Evolutionary conservation across 1,140 invertebrate species (phyloP), one percentile per base, ranked within the genome.

Genomic region (Caenorhabditis inopinata): DNA sequence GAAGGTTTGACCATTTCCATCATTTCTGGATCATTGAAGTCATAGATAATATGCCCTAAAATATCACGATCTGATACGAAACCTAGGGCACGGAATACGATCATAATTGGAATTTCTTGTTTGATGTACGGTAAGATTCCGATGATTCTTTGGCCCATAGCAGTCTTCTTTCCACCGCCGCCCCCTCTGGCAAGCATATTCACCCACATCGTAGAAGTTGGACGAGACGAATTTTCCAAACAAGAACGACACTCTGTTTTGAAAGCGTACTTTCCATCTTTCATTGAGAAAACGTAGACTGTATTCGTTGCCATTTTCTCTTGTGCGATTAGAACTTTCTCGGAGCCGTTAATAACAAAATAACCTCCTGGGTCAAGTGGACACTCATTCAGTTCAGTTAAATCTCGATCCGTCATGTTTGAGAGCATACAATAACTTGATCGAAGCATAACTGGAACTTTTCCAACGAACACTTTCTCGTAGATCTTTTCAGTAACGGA

Each of bases 1-100:
- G 96, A 98, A 4, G 97, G 97, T 90, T 99, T 99, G 0, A 92
- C 96, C 96, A 99, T 98, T 92, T 99, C 97, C 96, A 98, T 98
- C 96, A 99, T 98, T 91, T 99, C 96, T 27, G 95, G 96, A 90
- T 99, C 96, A 89, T 81, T 94, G 91, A 98, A 98, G 86, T 98
- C 96, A 89, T 98, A 98, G 85, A 98, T 98, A 76, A 98, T 98
- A 87, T 98, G 96, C 88, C 98, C 97, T 7, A 99, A 90, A 86
- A 99, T 99, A 90, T 99, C 97, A 86, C 97, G 91, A 90, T 99
- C 97, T 25, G 96, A 96, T 45, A 99, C 97, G 91, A 99, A 99
- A 21, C 97, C 97, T 23, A 98, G 90, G 27, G 96, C 96, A 82
- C 92, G 85, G 88, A 99, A 99, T 0, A 99, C 96, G 89, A 99